Base-by-base conservation (phyloP, 2,797 vertebrate species). In the Adrianichthys oophorus region DNA sequence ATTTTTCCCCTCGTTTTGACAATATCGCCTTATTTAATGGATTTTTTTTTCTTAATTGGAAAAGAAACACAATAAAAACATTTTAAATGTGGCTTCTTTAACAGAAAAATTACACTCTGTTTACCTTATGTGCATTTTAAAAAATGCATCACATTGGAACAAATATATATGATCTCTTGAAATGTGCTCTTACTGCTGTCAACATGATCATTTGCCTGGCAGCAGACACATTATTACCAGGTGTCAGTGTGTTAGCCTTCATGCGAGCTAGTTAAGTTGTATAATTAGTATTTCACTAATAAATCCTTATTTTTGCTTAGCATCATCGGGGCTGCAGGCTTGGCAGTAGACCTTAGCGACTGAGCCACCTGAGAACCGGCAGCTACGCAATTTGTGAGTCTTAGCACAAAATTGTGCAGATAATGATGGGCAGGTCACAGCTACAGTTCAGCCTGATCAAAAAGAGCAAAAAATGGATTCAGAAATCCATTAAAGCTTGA, bases 281-380 rank as follows among this genome's bases (percentile, higher is more conserved):
- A 62, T 86, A 87, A 89, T 89, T 86, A 78, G 83, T 53, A 48
- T 68, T 73, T 65, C 18, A n/a, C 58, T 78, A 79, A 83, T 53
- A 17, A 47, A 18, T 68, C 67, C 42, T 14, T 42, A 70, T 59
- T 59, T 55, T 24, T 55, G 62, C 45, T 59, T 26, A 15, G 50
- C 29, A 54, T 41, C 12, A 48, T 49, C 29, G 17, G 26, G 51
- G 54, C 64, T 50, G 18, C 60, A 46, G 44, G 63, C 71, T 57
- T 68, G 76, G 72, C 76, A 72, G 77, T 64, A 29, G 79, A 76
- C 79, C 79, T 73, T 71, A 60, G 62, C 71, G 79, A 82, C 72
- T 73, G 74, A 73, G 51, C 54, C 62, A 77, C 65, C 75, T 56
- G 74, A 70, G 80, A 66, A 57, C 56, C 40, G 2, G 68, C 6